Conservation (phyloP, 2,888 invertebrate genomes). For the Tiphia femorata region DNA sequence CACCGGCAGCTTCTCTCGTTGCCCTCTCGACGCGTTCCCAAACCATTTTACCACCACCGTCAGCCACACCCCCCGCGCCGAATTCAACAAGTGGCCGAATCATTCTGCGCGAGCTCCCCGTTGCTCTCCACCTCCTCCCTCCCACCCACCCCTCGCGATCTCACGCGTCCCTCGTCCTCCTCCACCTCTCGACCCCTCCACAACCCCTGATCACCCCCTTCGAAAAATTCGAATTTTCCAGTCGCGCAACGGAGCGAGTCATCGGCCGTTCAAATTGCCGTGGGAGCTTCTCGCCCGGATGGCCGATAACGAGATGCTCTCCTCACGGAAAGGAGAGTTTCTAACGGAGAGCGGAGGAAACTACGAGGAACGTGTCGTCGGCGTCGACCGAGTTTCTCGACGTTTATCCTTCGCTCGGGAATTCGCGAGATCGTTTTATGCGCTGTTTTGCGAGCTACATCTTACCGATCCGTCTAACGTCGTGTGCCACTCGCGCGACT, state of each 20-base stretch:
- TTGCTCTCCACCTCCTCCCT: too few relatives aligned
- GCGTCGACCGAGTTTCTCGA: too few relatives aligned
- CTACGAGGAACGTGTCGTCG: not conserved
- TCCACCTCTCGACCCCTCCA: slow-evolving; percentile 3
- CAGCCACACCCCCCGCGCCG: slow-evolving; percentile 50
- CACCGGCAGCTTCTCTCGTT: slow-evolving; percentile 33
- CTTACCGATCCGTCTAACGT: too few relatives aligned
- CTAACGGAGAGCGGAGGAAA: not conserved
- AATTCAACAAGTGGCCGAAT: slow-evolving; percentile 66
- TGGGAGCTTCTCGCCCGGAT: slow-evolving; percentile 17
- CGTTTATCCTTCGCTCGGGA: too few relatives aligned
- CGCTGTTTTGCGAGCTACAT: too few relatives aligned
- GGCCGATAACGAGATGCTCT: slow-evolving; percentile 13
- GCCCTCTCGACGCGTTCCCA: slow-evolving; percentile 31
- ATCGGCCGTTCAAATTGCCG: slow-evolving; percentile 44
- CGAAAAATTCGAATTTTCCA: slow-evolving; percentile 45
- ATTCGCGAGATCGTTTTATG: too few relatives aligned
- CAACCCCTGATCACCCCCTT: too few relatives aligned
- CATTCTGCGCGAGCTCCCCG: slow-evolving; percentile 52
- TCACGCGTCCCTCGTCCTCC: not conserved
- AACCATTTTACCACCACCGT: slow-evolving; percentile 53
- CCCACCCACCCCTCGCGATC: too few relatives aligned
- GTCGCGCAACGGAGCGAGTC: slow-evolving; percentile 30
- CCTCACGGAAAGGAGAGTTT: not conserved
- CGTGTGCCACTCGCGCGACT: too few relatives aligned